These are phyloP conservation scores for Oikopleura dioica DNA, from an alignment of 23 tunicate species.

Conservation along the genomic window DNA sequence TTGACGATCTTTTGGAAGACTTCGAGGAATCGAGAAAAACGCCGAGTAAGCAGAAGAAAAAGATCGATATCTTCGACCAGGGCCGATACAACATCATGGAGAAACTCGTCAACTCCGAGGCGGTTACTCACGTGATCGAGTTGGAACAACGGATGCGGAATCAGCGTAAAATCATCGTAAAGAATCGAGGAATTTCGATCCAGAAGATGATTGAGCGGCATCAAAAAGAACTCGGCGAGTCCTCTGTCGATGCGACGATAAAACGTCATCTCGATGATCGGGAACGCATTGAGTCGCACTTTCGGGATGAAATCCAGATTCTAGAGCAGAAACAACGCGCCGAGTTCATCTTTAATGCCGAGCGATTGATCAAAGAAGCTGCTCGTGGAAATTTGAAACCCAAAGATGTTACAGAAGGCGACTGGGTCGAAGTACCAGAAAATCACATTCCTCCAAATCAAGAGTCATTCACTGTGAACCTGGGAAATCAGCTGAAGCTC, in stretches of 20 bases:
- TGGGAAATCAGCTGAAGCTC: conserved; percentile 77
- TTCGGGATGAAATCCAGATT: neutral
- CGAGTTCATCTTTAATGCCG: neutral
- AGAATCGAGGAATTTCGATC: neutral
- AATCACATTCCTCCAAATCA: conserved; percentile 10
- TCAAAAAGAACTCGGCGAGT: neutral
- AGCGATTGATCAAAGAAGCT: neutral
- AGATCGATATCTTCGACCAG: too few relatives aligned
- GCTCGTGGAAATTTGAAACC: neutral
- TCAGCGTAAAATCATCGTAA: neutral
- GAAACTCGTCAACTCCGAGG: neutral
- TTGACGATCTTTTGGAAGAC: neutral
- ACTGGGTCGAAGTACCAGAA: neutral
- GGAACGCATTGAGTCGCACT: neutral
- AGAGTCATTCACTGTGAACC: conserved; percentile 81
- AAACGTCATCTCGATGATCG: neutral
- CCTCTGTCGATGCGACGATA: too few relatives aligned
- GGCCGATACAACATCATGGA: too few relatives aligned
- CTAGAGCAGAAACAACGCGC: neutral
- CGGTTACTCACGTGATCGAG: neutral
- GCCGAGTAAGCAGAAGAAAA: too few relatives aligned
- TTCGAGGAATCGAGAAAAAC: neutral
- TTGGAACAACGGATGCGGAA: neutral
- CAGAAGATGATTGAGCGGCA: neutral
- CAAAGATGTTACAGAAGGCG: neutral